Conservation (phyloP, 23 tunicate species). For the Styela plicata region DNA sequence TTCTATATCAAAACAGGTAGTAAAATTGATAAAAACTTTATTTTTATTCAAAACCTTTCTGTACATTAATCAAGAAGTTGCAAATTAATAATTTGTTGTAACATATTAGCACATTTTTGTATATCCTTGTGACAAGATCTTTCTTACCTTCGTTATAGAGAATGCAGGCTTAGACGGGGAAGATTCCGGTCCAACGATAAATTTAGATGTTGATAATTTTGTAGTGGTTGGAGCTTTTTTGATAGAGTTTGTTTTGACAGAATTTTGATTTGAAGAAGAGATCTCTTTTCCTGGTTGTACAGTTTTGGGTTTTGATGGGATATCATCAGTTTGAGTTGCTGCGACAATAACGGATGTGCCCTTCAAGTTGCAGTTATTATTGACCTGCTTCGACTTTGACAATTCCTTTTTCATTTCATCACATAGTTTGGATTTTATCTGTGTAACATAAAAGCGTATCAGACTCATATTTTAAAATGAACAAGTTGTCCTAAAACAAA, state of each 20-base stretch:
- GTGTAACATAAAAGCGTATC: background rate
- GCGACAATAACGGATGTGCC: background rate
- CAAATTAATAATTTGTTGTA: too few species aligned
- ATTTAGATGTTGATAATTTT: background rate
- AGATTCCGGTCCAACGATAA: background rate
- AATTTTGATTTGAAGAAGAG: background rate
- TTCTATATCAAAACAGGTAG: too few species aligned
- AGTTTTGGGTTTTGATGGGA: background rate
- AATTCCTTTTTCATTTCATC: conserved; percentile 1
- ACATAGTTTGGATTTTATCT: conserved; percentile 1
- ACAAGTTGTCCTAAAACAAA: too few species aligned
- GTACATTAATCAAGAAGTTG: too few species aligned
- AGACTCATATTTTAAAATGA: background rate
- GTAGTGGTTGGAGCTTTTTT: background rate
- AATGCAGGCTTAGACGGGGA: background rate
- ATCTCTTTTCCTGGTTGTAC: background rate
- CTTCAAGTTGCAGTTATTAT: background rate
- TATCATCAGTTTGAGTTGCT: background rate
- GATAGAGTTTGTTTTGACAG: background rate
- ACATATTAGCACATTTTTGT: too few species aligned
- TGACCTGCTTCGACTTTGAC: background rate
- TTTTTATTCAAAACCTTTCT: too few species aligned
- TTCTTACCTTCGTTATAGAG: background rate
- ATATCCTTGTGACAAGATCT: too few species aligned
- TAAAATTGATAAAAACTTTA: too few species aligned